Conservation (phyloP, 1,140 invertebrate genomes). For the Polypedilum vanderplanki region DNA sequence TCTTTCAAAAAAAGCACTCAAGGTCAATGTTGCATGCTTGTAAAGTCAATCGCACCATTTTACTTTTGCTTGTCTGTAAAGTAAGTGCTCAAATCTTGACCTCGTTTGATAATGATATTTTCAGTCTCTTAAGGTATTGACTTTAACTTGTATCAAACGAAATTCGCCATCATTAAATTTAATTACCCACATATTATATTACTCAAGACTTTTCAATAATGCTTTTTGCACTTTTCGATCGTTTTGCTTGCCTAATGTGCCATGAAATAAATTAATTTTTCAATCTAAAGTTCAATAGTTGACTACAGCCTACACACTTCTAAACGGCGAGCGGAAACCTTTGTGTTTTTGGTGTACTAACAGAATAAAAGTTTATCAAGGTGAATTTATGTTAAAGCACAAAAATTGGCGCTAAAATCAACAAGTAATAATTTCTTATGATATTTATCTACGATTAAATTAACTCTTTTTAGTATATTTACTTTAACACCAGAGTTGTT, state of each 20-base stretch:
- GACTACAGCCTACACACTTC: neutral
- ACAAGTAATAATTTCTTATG: no score
- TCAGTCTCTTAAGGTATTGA: neutral
- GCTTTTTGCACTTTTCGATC: neutral
- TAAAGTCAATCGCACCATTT: conserved; percentile 4
- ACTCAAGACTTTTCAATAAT: neutral
- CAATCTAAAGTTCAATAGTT: conserved; percentile 13
- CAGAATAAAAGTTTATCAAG: no score
- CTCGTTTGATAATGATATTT: conserved; percentile 25
- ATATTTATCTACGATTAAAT: no score
- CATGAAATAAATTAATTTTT: neutral
- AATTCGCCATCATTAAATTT: conserved; percentile 14
- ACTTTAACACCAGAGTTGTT: no score
- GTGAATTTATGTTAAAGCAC: no score
- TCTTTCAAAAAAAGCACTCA: neutral
- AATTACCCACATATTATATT: conserved; percentile 10
- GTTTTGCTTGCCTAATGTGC: neutral
- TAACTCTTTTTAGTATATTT: no score
- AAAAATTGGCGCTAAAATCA: no score
- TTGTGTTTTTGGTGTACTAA: no score
- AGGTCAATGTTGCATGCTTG: neutral
- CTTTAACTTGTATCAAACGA: neutral
- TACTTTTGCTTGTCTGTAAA: neutral
- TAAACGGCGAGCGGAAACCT: neutral
- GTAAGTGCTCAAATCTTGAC: conserved; percentile 3